These are phyloP conservation scores for Lepus europaeus DNA, from an alignment of 2,113 vertebrate species.

Conservation along the genomic window DNA sequence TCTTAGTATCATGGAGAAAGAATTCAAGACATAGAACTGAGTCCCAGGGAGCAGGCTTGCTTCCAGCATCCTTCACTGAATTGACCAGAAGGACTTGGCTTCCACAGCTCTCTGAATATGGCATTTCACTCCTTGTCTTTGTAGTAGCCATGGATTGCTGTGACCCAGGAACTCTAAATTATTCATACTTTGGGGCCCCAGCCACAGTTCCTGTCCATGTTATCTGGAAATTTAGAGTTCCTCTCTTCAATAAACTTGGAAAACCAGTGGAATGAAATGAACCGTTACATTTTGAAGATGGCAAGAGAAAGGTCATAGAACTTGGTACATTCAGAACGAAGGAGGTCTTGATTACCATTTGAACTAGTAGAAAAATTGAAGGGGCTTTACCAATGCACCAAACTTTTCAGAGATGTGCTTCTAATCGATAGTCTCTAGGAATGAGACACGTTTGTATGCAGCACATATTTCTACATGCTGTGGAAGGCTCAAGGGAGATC, in stretches of 20 bases:
- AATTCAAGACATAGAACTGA: background rate
- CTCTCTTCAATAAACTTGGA: background rate
- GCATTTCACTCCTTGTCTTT: background rate
- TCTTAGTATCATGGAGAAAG: background rate
- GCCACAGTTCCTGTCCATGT: background rate
- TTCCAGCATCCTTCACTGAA: background rate
- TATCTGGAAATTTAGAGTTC: background rate
- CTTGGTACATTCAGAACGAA: background rate
- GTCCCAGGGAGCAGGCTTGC: background rate
- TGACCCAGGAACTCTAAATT: background rate
- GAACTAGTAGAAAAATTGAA: slow-evolving; percentile 13
- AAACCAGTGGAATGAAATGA: background rate
- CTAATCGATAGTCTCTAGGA: background rate
- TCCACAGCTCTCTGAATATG: background rate
- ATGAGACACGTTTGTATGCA: background rate
- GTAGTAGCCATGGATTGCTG: background rate
- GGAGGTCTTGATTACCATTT: background rate
- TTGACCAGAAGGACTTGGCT: background rate
- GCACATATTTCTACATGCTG: background rate
- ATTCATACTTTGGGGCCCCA: background rate
- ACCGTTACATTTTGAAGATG: background rate
- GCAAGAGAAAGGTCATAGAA: background rate
- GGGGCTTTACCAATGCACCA: background rate
- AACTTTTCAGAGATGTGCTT: background rate
- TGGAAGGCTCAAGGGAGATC: background rate